Evolutionary conservation across 2,797 vertebrate species (phyloP), one percentile per base, ranked within the genome.

Genomic region (Lithobates pipiens): DNA sequence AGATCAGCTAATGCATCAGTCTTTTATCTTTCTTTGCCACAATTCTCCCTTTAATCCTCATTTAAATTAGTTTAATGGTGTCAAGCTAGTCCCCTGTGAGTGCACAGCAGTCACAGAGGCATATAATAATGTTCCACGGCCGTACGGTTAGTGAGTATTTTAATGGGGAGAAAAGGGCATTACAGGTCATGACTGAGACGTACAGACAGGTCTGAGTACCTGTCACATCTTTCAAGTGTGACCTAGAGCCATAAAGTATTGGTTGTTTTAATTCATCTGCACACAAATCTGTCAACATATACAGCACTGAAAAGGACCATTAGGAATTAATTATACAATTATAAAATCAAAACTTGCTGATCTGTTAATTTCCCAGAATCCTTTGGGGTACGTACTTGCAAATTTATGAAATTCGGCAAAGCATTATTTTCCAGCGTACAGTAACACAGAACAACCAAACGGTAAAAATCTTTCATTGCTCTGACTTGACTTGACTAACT

Each of bases 61-160:
- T 84, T 76, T 83, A 87, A 87, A 87, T 87, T 87, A 74, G 68
- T 83, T 87, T 83, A 87, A 87, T 87, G 80, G 85, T 87, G 85
- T 87, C 85, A 87, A 75, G 75, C 85, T 78, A 73, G 68, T 87
- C 85, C 80, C 85, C 72, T 68, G 85, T 87, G 85, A 78, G 46
- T 36, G 63, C 67, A 57, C 70, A 79, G 54, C 29, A 77, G 27
- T 71, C 80, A 86, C 80, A 82, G 63, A 77, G n/a, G 80, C 76
- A 65, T 78, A 83, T 87, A 83, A 87, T 87, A 86, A 83, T 79
- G 57, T 68, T 42, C 80, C 74, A 50, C 68, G 42, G 77, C 75
- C 77, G 69, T 83, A 69, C 75, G 39, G 69, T 82, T 61, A 57
- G 46, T 16, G 73, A 72, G 76, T 72, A 71, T 78, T 87, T 87